Base-by-base conservation (phyloP, 2,797 vertebrate genomes). In the Sebastiscus albofasciatus region DNA sequence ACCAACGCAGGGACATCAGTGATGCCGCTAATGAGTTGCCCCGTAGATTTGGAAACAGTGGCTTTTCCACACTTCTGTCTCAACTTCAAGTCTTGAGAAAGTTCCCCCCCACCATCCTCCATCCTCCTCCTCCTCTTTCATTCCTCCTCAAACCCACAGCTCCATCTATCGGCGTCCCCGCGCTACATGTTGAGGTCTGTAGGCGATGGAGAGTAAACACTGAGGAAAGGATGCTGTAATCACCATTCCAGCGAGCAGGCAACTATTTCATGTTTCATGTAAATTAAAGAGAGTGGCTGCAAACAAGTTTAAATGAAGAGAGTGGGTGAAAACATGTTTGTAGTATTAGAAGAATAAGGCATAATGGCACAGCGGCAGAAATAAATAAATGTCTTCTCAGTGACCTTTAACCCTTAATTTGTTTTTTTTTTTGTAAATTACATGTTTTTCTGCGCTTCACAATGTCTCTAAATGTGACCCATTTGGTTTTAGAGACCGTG, bases 101-200 rank as follows among this genome's bases (percentile, higher is more conserved):
- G 86, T 90, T 68, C 58, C 54, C 87, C 78, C 56, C 56, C 31
- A 49, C 1, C 42, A 49, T 20, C 67, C 60, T 8, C 67, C 72
- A 46, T 49, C 84, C 83, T 62, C 74, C 80, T 61, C 71, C 62
- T 59, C 64, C 39, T 72, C 54, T 66, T 71, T 64, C 31, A 76
- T 77, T 91, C 81, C 92, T 93, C 89, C 89, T 87, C 84, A 70
- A 93, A 93, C 81, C 93, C 94, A 94, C 93, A 94, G 94, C 93
- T 91, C 93, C 94, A 92, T 92, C 93, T 94, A 93, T 93, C 61
- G 94, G 93, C 12, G 60, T 89, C 56, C 52, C 36, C n/a, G 71
- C 3, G 87, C 59, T 42, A 87, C 68, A 73, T 8, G 49, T 64
- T 56, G 13, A 72, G 78, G 74, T 75, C 65, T 75, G 80, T 2